Evolutionary conservation across 1,140 invertebrate species (phyloP), one percentile per base, ranked within the genome.

Genomic region (Drosophila willistoni): DNA sequence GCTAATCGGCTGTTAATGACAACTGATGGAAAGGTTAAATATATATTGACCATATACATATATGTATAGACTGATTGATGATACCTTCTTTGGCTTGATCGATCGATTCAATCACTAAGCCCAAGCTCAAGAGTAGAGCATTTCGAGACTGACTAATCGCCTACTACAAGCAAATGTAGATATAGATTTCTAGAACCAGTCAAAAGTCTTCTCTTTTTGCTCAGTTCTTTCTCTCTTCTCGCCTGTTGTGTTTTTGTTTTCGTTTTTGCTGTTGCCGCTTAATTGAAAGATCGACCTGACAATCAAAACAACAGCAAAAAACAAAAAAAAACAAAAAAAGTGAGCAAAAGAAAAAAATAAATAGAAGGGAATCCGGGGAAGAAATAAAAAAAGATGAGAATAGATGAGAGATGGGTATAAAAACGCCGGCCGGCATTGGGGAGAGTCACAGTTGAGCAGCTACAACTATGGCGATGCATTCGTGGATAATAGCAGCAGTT

Each of bases 221-320:
- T 47, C 14, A 7, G 7, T 17, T 47, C 7, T 47, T 47, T 47
- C 14, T 47, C 14, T 47, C 14, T 7, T 19, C 17, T 19, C 7
- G n/a, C 6, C 7, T 57, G 7, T 17, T 57, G 29, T 59, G 9
- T 36, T 56, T 25, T 13, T 34, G 47, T 63, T 57, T 42, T 65
- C 64, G 60, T n/a, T 64, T 56, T 56, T 41, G 59, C 57, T 1
- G 36, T 42, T 57, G 96, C 96, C 77, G 68, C 61, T 75, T 75
- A 75, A 71, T 78, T 61, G 64, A 78, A 78, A 71, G 72, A 78
- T 78, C 76, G 64, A 54, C 51, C 56, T 51, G 72, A 57, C 60
- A 75, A 74, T 75, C 67, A 70, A 70, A 77, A 63, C 44, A 63
- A 54, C 54, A 61, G 64, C 70, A 57, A 57, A 66, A 13, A 62